Evolutionary conservation across 2,797 vertebrate species (phyloP), one percentile per base, ranked within the genome.

Genomic region (Peromyscus eremicus): DNA sequence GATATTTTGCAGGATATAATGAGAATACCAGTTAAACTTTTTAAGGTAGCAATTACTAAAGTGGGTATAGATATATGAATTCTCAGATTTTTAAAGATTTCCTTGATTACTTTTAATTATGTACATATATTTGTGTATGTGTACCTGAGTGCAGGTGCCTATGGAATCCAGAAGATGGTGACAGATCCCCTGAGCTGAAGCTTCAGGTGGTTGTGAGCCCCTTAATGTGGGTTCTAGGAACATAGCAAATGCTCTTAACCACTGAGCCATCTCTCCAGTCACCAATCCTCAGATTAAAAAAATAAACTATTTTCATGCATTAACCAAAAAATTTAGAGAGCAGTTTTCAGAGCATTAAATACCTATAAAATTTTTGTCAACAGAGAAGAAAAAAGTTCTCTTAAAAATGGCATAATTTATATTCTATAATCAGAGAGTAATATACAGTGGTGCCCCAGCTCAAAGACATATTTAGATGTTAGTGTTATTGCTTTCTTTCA

Each of bases 281-380:
- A 4, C 17, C 62, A 92, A 83, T 92, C 43, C 76, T 92, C 60
- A 95, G 9, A 89, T 94, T 91, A 82, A 55, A 89, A 76, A 12
- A 80, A 70, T 8, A 32, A 95, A 84, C 68, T 62, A 14, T 91
- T 95, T 94, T 94, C 17, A 96, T 81, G 19, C 40, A 79, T 84
- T 84, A 29, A 86, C 49, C 34, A 82, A 91, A 64, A 62, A 77
- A 57, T 70, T 62, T 68, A 6, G 2, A 89, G 94, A 92, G n/a
- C n/a, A 68, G 14, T 81, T 95, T 95, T 94, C 71, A 96, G 92
- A 93, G 81, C 10, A 85, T 57, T 85, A 83, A 87, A 83, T 34
- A 4, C 13, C 64, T 82, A 89, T 92, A 2, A 73, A 95, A 64
- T 14, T 83, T 89, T 92, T 82, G 64, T 70, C 68, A 76, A 29